Evolutionary conservation across 30 jellyfish, hydroid and myxozoan genomes (phyloP), one percentile per base, ranked within the genome.

Genomic region (Hydractinia symbiolongicarpus): DNA sequence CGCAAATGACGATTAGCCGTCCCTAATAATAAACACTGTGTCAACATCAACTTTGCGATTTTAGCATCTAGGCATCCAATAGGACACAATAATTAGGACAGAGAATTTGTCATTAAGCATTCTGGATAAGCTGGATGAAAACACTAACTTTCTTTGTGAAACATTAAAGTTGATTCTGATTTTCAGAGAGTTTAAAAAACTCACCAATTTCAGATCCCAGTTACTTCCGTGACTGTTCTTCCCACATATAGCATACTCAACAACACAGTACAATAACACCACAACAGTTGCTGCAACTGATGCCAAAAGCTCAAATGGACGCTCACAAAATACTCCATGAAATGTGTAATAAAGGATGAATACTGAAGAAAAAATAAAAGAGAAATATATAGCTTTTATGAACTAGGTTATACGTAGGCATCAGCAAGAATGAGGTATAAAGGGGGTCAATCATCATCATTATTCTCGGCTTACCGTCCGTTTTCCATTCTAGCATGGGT

Each of bases 301-400:
- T 4, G 86, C 94, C n/a, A 90, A 62, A 8, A 90, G 86, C 82
- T 90, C 97, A 72, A 81, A 90, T 21, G 97, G 95, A 15, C 97
- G 82, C 55, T 90, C 97, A 88, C 91, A 70, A 16, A 90, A 78
- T 7, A 90, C 88, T 0, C 97, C 97, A 81, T 76, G 90, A 14
- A 90, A 8, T 40, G 84, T 79, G 64, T 90, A 90, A 69, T 85
- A 85, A 49, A 78, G 7, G 15, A 90, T 83, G 62, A 90, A 90
- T 49, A 77, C 97, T 90, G 67, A 15, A 20, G 4, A 0, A 79
- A 19, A 20, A 72, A 81, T 19, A 52, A 55, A 73, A 30, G 44
- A 30, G 44, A 30, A 30, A 30, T n/a, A n/a, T n/a, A n/a, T 30
- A 30, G 44, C 44, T 30, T 30, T 30, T 30, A 30, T 30, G 44